A percentile compares a stretch with the other conserved stretches of the same genome.
Conservation (phyloP, 2,797 vertebrate genomes). For the Coranthus polyacanthus region DNA sequence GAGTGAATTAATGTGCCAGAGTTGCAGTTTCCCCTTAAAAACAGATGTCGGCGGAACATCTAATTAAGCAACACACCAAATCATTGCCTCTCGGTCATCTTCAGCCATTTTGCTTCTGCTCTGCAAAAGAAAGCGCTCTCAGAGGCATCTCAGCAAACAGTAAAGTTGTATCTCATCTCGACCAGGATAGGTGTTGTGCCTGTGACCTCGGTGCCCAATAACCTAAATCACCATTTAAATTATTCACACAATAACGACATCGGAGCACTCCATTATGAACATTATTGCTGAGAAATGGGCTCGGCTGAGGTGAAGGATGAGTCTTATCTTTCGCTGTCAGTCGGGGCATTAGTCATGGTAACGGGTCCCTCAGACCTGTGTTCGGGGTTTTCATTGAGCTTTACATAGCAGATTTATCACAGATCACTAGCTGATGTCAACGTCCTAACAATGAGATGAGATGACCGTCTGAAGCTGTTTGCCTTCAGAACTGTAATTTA, state of each 20-base stretch:
- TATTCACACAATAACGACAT: slow-evolving; percentile 95
- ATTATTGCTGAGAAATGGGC: slow-evolving; percentile 99
- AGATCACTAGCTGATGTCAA: slow-evolving; percentile 83
- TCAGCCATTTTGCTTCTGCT: slow-evolving; percentile 54
- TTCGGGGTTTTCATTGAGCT: slow-evolving; percentile 95
- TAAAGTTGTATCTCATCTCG: slow-evolving; percentile 46
- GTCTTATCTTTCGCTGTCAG: slow-evolving; percentile 99
- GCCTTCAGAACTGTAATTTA: slow-evolving; percentile 60
- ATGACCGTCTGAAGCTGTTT: slow-evolving; percentile 88
- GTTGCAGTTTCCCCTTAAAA: slow-evolving; percentile 82
- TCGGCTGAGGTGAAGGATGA: slow-evolving; percentile 95
- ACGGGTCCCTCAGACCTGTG: slow-evolving; percentile 92
- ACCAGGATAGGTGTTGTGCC: slow-evolving; percentile 62
- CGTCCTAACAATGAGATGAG: slow-evolving; percentile 86
- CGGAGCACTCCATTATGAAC: slow-evolving; percentile 96
- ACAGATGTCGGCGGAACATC: slow-evolving; percentile 82
- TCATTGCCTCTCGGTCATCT: slow-evolving; percentile 67
- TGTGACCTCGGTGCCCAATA: slow-evolving; percentile 78
- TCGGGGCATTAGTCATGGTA: slow-evolving; percentile 94
- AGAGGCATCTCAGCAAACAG: slow-evolving; percentile 11
- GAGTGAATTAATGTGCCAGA: slow-evolving; percentile 84
- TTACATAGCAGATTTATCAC: slow-evolving; percentile 98
- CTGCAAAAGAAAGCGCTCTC: slow-evolving; percentile 21
- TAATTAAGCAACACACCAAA: slow-evolving; percentile 80
- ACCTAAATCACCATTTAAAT: slow-evolving; percentile 87